A percentile compares a stretch with the other conserved stretches of the same genome.
phyloP scores from a whole-genome alignment of 2,888 invertebrate genomes.

The Drosophila heteroneura region DNA sequence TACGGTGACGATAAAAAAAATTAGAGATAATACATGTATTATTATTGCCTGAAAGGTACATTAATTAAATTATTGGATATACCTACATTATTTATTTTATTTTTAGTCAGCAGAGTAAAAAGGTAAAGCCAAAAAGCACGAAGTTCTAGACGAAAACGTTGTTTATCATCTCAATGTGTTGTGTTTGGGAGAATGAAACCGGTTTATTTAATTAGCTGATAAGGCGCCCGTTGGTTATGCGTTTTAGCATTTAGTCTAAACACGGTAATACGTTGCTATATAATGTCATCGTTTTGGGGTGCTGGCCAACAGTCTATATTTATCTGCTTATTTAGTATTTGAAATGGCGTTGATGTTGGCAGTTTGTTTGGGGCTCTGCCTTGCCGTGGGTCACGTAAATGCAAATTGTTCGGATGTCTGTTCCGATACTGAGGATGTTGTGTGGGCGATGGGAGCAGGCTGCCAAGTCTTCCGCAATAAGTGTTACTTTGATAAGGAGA shows the following conservation, averaged over 20 bases:
- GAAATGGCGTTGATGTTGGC: constrained; percentile 48
- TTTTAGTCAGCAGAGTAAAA: not conserved
- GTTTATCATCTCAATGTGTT: not conserved
- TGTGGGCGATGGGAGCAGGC: not conserved
- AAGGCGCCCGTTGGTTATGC: not conserved
- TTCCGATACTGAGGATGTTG: constrained; percentile 41
- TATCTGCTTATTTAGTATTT: not conserved
- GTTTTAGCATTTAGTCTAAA: constrained; percentile 6
- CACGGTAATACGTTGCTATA: constrained; percentile 5
- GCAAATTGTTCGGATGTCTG: constrained; percentile 47
- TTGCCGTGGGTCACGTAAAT: constrained; percentile 41
- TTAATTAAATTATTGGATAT: not conserved
- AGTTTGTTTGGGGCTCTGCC: constrained; percentile 2
- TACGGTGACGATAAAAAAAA: not conserved
- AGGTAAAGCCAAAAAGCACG: not conserved
- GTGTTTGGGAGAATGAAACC: constrained; percentile 5
- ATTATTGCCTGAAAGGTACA: not conserved
- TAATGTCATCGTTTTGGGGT: not conserved
- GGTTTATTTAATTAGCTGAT: constrained; percentile 26
- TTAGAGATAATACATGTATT: not conserved
- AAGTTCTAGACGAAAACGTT: not conserved
- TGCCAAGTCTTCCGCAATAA: not conserved
- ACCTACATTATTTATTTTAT: not conserved
- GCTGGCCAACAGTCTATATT: constrained; percentile 16
- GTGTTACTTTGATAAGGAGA: not conserved